phyloP scores from a whole-genome alignment of 2,888 invertebrate species.

The Argyra leucocephala region DNA sequence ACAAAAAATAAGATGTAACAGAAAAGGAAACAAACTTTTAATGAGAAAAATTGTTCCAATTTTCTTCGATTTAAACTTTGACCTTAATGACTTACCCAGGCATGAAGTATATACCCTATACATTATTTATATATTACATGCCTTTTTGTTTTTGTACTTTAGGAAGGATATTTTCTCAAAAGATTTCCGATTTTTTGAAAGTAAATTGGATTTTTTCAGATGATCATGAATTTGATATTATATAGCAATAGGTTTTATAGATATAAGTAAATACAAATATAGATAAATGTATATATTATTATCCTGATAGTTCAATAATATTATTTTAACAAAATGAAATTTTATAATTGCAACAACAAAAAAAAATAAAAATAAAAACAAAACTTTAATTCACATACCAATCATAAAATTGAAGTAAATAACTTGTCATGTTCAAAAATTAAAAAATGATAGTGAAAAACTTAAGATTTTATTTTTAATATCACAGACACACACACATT shows the following conservation, averaged over 20 bases:
- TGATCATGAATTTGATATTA: not conserved
- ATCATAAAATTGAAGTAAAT: too few species aligned
- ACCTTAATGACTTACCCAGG: not conserved
- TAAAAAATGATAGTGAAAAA: too few species aligned
- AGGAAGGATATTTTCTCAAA: not conserved
- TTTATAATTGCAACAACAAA: too few species aligned
- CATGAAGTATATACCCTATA: not conserved
- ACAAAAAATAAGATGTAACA: not conserved
- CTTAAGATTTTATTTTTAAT: too few species aligned
- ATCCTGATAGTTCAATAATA: too few species aligned
- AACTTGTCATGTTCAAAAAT: too few species aligned
- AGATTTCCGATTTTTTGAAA: not conserved
- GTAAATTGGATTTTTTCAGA: not conserved
- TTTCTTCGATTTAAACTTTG: conserved; percentile 1
- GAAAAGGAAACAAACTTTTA: conserved; percentile 3
- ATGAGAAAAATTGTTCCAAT: conserved; percentile 6
- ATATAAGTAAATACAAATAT: too few species aligned
- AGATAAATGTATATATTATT: too few species aligned
- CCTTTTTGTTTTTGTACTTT: not conserved
- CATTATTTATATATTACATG: not conserved
- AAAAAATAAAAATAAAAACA: too few species aligned
- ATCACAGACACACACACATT: too few species aligned
- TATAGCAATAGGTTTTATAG: not conserved
- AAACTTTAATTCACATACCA: too few species aligned
- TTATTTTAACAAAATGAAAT: too few species aligned